These are phyloP conservation scores for Echeneis naucrates DNA, from an alignment of 2,797 vertebrate genomes.

Conservation along the genomic window DNA sequence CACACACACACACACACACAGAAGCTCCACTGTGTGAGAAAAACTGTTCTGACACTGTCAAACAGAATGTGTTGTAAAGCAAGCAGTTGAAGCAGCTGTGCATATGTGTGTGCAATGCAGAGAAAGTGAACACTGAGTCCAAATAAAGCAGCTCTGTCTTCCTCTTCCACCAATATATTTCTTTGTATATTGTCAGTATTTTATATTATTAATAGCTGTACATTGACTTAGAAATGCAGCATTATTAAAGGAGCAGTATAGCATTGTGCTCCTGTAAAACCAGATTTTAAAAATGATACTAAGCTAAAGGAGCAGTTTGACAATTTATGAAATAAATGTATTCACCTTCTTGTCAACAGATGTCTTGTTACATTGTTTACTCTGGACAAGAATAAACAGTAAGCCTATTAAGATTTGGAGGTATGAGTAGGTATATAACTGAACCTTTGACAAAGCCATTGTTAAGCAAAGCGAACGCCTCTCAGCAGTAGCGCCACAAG, in stretches of 20 bases:
- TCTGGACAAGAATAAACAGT: background rate
- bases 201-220: background rate
- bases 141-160: constrained; percentile 40
- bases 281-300: background rate
- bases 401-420: background rate
- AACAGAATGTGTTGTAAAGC: constrained; percentile 58
- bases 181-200: constrained; percentile 4
- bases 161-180: constrained; percentile 1
- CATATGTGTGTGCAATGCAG: constrained; percentile 11
- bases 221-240: background rate
- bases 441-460: too few species aligned
- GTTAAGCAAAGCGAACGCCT: background rate
- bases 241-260: background rate
- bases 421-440: background rate
- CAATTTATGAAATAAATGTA: background rate
- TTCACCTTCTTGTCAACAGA: background rate
- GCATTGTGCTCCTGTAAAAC: background rate
- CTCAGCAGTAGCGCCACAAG: background rate
- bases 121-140: constrained; percentile 23
- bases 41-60: constrained; percentile 69
- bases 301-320: background rate
- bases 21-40: constrained; percentile 38
- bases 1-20: constrained; percentile 14
- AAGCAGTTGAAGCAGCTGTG: background rate
- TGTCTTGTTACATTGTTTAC: background rate